Percentiles rank a stretch among this genome's conserved stretches.
Evolutionary conservation across 1,140 invertebrate genomes (phyloP).

Genomic region (Euwallacea fornicatus): DNA sequence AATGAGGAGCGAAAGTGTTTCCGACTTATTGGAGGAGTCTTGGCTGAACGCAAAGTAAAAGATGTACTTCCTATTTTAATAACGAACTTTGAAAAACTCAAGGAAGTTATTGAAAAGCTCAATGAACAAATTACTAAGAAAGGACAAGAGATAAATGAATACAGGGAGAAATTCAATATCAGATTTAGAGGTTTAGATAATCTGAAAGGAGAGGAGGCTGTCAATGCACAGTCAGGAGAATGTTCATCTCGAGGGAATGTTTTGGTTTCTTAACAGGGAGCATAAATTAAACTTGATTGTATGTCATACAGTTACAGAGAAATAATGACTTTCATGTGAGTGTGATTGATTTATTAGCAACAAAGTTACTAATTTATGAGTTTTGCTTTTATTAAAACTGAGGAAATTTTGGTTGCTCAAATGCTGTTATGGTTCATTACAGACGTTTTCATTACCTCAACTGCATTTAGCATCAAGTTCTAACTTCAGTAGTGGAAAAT

Average conservation of each 20-base stretch:
- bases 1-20: conserved; percentile 88
- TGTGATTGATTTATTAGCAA: too few relatives aligned
- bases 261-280: conserved; percentile 48
- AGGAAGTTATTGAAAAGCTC: conserved; percentile 74
- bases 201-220: conserved; percentile 51
- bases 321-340: too few relatives aligned
- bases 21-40: conserved; percentile 88
- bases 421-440: too few relatives aligned
- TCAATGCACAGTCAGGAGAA: conserved; percentile 31
- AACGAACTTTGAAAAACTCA: conserved; percentile 81
- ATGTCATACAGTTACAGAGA: too few relatives aligned
- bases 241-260: conserved; percentile 49
- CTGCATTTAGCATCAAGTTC: too few relatives aligned
- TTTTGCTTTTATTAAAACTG: too few relatives aligned
- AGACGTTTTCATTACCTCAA: too few relatives aligned
- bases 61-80: conserved; percentile 85
- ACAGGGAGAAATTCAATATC: conserved; percentile 89
- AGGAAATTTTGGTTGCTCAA: too few relatives aligned
- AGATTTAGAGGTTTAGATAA: conserved; percentile 69
- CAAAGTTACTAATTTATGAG: too few relatives aligned
- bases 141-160: conserved; percentile 90
- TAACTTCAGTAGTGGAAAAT: too few relatives aligned
- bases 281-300: too few relatives aligned
- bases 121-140: conserved; percentile 83
- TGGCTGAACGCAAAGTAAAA: conserved; percentile 90